Evolutionary conservation across 1,140 invertebrate genomes (phyloP), one percentile per base, ranked within the genome.

Genomic region (Hypothenemus hampei): DNA sequence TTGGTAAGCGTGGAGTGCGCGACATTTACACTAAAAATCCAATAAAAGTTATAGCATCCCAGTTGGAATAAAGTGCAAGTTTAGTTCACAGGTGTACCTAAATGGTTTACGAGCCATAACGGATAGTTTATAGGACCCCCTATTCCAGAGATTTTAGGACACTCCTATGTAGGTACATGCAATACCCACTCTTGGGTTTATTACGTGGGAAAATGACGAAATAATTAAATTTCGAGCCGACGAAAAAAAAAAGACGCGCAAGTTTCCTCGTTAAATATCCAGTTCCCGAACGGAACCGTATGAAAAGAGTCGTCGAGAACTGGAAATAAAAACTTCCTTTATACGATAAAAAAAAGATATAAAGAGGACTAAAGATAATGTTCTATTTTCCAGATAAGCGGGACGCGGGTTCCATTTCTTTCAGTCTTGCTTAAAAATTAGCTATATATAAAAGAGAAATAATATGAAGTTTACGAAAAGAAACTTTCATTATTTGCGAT

Each of bases 401-500:
- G n/a, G n/a, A 36, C 5, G 35, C 7, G 35, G 39, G 21, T 20
- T 10, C 8, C 19, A 16, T 8, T 41, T 31, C 10, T 31, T 20
- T 48, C 15, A 50, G 22, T 35, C 24, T 41, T 15, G 43, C n/a
- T 33, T 35, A 33, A 52, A 52, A 52, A 52, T 41, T 41, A 44
- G n/a, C 16, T 24, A 52, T n/a, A n/a, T n/a, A n/a, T 35, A 40
- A 52, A 52, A 16, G 23, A 52, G 35, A 18, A 13, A 23, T 37
- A 43, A 44, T 50, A 50, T 41, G 49, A 22, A 13, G n/a, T 52
- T 52, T 29, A 10, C 19, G 20, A 24, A 16, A 43, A 44, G 44
- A 52, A 29, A 8, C 39, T 52, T 35, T 20, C 40, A 52, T 52
- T 52, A 52, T 52, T 52, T 22, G 49, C 15, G 49, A 52, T 44